A percentile compares a stretch with the other conserved stretches of the same genome.
These are phyloP conservation scores for Habropoda laboriosa DNA, from an alignment of 1,140 invertebrate species.

Conservation along the genomic window DNA sequence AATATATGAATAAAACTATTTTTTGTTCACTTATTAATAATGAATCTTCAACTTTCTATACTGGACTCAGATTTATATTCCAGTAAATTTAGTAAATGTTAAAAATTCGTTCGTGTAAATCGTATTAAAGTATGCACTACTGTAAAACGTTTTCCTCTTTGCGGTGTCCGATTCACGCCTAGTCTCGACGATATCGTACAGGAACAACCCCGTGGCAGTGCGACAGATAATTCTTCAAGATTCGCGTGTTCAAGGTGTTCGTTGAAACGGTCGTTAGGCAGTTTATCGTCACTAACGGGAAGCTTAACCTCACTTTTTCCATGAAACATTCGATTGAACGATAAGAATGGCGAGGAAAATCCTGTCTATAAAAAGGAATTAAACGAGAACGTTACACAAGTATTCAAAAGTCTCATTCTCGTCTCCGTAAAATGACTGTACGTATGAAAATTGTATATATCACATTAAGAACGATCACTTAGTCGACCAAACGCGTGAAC, in stretches of 20 bases:
- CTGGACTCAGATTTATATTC: no score
- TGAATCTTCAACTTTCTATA: no score
- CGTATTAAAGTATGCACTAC: no score
- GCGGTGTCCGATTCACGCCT: no score
- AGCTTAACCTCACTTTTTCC: background rate
- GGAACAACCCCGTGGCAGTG: background rate
- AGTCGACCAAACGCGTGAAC: background rate
- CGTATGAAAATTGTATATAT: background rate
- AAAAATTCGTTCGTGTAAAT: no score
- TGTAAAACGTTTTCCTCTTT: background rate
- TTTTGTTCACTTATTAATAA: no score
- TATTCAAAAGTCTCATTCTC: background rate
- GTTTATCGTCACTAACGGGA: conserved; percentile 5
- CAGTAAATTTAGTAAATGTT: no score
- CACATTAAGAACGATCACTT: background rate
- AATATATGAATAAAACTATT: no score
- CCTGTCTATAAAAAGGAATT: background rate
- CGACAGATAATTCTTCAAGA: background rate
- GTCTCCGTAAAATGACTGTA: background rate
- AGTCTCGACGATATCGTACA: background rate
- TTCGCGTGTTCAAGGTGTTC: background rate
- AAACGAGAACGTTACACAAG: background rate
- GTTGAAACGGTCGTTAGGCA: conserved; percentile 27
- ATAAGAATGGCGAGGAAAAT: background rate
- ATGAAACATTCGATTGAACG: background rate